Evolutionary conservation across 1,140 invertebrate genomes (phyloP).

Genomic region (Cepaea nemoralis): DNA sequence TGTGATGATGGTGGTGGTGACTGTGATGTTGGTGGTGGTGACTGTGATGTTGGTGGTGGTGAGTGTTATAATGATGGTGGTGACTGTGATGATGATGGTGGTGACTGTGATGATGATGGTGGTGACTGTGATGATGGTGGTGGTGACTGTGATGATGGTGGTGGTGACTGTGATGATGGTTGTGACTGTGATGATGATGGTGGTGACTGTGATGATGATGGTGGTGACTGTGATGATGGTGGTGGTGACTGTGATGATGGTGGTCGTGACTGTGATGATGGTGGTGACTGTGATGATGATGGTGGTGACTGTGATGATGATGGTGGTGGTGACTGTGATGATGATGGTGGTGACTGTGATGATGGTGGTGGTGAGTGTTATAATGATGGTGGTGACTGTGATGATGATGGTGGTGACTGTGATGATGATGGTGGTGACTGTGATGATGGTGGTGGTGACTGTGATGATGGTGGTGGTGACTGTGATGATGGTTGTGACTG

Average conservation of each 20-base stretch:
- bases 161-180: neutral
- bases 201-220: neutral
- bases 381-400: too few species aligned
- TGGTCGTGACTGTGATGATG: neutral
- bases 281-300: neutral
- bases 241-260: neutral
- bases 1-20: neutral
- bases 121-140: neutral
- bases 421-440: too few species aligned
- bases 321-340: too few species aligned
- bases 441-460: conserved; percentile 3
- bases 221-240: neutral
- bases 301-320: too few species aligned
- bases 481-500: neutral
- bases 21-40: neutral
- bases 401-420: too few species aligned
- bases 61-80: neutral
- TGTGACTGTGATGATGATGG: neutral
- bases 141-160: conserved; percentile 1
- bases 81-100: neutral
- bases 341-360: too few species aligned
- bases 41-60: neutral
- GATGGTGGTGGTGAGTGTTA: too few species aligned
- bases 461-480: conserved; percentile 6
- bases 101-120: neutral